phyloP scores from a whole-genome alignment of 2,888 invertebrate species.

The Alloscopus bannaensis region DNA sequence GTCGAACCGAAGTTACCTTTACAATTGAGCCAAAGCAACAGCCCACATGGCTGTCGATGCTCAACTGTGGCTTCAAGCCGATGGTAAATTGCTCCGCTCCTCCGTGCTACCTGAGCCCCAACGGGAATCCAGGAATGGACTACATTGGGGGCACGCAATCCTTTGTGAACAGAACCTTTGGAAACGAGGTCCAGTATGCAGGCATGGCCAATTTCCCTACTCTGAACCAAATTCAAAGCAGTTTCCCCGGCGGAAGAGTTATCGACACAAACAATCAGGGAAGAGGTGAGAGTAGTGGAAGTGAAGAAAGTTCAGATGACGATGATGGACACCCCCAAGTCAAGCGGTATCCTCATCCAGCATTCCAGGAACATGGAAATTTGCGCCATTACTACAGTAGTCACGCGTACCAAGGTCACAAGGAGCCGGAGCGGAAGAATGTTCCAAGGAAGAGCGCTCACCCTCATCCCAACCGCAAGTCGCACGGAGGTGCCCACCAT shows the following conservation, averaged over 20 bases:
- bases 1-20: slow-evolving; percentile 69
- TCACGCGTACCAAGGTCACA: no score
- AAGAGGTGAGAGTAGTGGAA: background rate
- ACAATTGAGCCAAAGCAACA: slow-evolving; percentile 69
- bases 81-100: slow-evolving; percentile 69
- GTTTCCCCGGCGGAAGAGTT: slow-evolving; percentile 20
- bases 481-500: background rate
- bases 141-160: slow-evolving; percentile 24
- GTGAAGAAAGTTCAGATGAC: background rate
- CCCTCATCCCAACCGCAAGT: background rate
- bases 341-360: background rate
- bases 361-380: background rate
- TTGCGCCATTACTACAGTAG: no score
- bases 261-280: background rate
- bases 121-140: slow-evolving; percentile 50
- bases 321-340: background rate
- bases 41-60: slow-evolving; percentile 70
- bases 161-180: slow-evolving; percentile 30
- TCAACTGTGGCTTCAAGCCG: slow-evolving; percentile 69
- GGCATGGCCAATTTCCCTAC: slow-evolving; percentile 49
- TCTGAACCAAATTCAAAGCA: slow-evolving; percentile 28
- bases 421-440: no score
- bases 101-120: slow-evolving; percentile 58
- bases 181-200: slow-evolving; percentile 25
- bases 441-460: no score